These are phyloP conservation scores for Elephantulus edwardii DNA, from an alignment of 2,113 vertebrate species.

Conservation along the genomic window DNA sequence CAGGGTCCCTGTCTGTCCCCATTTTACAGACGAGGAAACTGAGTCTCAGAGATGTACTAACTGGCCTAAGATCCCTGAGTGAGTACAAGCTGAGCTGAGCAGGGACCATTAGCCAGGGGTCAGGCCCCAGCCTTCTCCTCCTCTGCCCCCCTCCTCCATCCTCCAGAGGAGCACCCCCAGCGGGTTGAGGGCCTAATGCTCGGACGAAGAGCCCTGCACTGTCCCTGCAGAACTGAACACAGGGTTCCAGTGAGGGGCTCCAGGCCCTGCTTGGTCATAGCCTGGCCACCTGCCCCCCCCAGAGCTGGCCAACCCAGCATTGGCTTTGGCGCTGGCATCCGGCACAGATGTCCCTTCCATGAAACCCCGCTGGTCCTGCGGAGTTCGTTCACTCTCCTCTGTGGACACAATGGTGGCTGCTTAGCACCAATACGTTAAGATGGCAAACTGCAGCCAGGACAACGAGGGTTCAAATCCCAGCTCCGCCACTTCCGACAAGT, in stretches of 20 bases:
- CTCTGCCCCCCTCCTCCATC: not conserved
- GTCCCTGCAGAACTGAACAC: not conserved
- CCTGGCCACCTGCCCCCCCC: not conserved
- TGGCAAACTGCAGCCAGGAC: not conserved
- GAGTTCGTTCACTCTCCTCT: not conserved
- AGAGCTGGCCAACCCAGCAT: not conserved
- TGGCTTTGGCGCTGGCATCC: not conserved
- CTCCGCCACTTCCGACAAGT: not conserved
- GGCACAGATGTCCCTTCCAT: not conserved
- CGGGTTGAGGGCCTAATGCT: not conserved
- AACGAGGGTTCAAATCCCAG: not conserved
- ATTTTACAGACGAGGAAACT: not conserved
- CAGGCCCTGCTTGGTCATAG: not conserved
- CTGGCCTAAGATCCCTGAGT: not conserved
- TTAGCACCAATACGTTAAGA: rapidly evolving
- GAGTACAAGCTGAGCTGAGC: not conserved
- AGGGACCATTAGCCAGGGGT: rapidly evolving
- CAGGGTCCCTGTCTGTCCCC: not conserved
- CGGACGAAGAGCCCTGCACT: rapidly evolving
- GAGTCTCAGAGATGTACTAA: not conserved
- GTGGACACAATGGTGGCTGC: not conserved
- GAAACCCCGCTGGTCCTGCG: not conserved
- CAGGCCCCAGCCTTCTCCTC: not conserved
- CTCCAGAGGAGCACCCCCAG: not conserved
- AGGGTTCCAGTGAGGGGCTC: not conserved